Evolutionary conservation across 1,140 invertebrate genomes (phyloP).

Genomic region (Macrobrachium rosenbergii): DNA sequence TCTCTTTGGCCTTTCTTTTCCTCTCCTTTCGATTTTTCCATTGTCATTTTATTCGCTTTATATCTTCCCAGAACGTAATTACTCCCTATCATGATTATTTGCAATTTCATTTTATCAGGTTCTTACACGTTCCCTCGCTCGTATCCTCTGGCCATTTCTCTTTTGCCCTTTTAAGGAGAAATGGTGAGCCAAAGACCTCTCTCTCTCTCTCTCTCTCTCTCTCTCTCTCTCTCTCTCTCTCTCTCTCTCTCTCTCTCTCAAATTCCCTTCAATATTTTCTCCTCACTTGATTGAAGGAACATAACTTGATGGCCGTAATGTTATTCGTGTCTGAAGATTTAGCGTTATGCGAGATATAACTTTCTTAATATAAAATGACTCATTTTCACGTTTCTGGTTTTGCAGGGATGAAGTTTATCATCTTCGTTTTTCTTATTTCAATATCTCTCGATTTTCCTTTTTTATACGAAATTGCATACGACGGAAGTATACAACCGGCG

Average conservation of each 20-base stretch:
- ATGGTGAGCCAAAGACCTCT: neutral
- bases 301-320: too few relatives aligned
- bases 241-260: constrained; percentile 7
- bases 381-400: too few relatives aligned
- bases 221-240: constrained; percentile 21
- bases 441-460: too few relatives aligned
- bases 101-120: neutral
- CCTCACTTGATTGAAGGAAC: neutral
- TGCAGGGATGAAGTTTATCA: too few relatives aligned
- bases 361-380: too few relatives aligned
- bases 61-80: neutral
- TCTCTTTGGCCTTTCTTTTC: too few relatives aligned
- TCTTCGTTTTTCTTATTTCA: too few relatives aligned
- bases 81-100: constrained; percentile 7
- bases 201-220: constrained; percentile 29
- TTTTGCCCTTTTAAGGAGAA: neutral
- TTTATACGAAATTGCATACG: too few relatives aligned
- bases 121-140: neutral
- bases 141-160: constrained; percentile 1
- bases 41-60: neutral
- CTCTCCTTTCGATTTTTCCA: neutral
- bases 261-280: neutral
- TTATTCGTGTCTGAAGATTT: too few relatives aligned
- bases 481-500: too few relatives aligned
- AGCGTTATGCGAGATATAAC: too few relatives aligned